These are phyloP conservation scores for Drosophila antonietae DNA, from an alignment of 2,888 invertebrate species.

Conservation along the genomic window DNA sequence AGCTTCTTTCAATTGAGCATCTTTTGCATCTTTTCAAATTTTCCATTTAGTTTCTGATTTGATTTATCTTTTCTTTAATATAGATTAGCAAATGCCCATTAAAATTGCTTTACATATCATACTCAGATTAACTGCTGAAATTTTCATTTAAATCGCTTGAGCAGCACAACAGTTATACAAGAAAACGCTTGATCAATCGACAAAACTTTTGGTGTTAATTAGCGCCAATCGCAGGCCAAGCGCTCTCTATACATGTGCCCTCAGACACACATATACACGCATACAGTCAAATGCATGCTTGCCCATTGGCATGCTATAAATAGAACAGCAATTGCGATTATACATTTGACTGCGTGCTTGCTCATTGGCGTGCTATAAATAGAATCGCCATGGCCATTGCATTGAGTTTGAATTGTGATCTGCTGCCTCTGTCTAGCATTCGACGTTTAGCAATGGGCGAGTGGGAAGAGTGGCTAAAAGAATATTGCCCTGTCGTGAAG, in stretches of 20 bases:
- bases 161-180: not conserved
- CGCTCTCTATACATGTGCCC: not conserved
- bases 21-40: not conserved
- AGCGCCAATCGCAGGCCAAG: not conserved
- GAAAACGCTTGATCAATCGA: not conserved
- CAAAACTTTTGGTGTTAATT: not conserved
- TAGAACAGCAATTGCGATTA: not conserved
- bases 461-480: not conserved
- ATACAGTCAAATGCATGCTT: not conserved
- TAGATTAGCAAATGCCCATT: not conserved
- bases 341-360: not conserved
- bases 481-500: not conserved
- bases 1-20: too few species aligned
- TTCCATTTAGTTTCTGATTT: not conserved
- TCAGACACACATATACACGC: not conserved
- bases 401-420: not conserved
- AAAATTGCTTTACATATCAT: too few species aligned
- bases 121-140: not conserved
- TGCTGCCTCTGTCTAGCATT: not conserved
- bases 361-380: slow-evolving; percentile 6
- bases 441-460: too few species aligned
- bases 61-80: not conserved
- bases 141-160: not conserved
- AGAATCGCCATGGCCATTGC: not conserved
- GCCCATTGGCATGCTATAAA: not conserved